Evolutionary conservation across 2,888 invertebrate genomes (phyloP).

Genomic region (Apodemia mormo): DNA sequence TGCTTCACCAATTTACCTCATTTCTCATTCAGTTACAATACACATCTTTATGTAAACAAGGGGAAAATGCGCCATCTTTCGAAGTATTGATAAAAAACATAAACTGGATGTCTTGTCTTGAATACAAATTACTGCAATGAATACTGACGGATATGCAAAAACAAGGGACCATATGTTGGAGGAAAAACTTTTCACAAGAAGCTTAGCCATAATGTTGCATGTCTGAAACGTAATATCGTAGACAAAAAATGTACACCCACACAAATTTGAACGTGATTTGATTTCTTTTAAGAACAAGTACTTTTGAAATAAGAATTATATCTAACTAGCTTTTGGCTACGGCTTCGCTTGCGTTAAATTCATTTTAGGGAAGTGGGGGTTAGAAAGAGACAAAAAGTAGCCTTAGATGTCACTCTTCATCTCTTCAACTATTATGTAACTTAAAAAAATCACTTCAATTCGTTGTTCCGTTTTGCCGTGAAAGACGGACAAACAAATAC

Average conservation of each 20-base stretch:
- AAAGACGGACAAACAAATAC: no score
- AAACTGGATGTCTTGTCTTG: not conserved
- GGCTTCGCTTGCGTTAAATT: no score
- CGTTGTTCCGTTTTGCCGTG: no score
- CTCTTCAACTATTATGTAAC: no score
- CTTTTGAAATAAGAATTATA: no score
- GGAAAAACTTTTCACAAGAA: slow-evolving; percentile 8
- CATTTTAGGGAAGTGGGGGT: no score
- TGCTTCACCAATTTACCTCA: slow-evolving; percentile 1
- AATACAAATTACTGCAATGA: slow-evolving; percentile 15
- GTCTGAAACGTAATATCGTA: not conserved
- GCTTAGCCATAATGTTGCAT: not conserved
- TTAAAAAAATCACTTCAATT: no score
- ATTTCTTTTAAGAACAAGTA: no score
- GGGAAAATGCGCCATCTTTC: slow-evolving; percentile 12
- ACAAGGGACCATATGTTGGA: slow-evolving; percentile 1
- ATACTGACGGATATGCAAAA: slow-evolving; percentile 1
- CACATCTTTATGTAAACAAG: slow-evolving; percentile 16
- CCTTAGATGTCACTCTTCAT: no score
- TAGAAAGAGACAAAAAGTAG: no score
- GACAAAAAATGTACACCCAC: not conserved
- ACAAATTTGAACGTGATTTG: not conserved
- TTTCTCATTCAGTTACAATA: not conserved
- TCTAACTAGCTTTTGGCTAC: no score
- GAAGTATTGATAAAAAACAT: slow-evolving; percentile 17